A percentile compares a stretch with the other conserved stretches of the same genome.
Evolutionary conservation across 2,888 invertebrate genomes (phyloP).

Genomic region (Punctoribates punctum): DNA sequence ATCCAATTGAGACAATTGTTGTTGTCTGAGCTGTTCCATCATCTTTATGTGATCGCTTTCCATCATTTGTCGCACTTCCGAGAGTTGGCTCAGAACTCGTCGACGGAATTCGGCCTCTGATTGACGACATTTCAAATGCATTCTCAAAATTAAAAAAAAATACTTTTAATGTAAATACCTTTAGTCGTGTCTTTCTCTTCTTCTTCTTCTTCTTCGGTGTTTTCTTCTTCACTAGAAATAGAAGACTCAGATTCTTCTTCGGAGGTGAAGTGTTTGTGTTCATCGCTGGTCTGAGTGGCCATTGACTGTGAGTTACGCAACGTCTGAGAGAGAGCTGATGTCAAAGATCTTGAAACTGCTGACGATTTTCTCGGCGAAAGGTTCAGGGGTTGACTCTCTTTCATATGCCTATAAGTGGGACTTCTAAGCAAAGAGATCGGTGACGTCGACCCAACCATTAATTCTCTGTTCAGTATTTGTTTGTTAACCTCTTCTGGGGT

Average conservation of each 20-base stretch:
- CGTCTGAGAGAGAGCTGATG: neutral
- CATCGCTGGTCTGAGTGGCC: neutral
- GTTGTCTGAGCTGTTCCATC: slow-evolving; percentile 38
- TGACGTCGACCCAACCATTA: neutral
- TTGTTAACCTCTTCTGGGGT: neutral
- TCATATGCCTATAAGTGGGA: slow-evolving; percentile 13
- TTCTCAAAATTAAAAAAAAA: slow-evolving; percentile 6
- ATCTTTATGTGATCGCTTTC: slow-evolving; percentile 42
- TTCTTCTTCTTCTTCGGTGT: neutral
- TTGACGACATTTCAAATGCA: neutral
- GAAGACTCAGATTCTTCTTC: neutral
- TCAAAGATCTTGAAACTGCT: neutral
- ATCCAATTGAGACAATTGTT: neutral
- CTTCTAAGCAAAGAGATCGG: neutral
- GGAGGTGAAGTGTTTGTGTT: neutral
- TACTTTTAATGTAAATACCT: neutral
- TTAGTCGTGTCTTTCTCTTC: neutral
- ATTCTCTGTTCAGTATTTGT: neutral
- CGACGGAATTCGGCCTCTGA: neutral
- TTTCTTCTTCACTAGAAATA: neutral
- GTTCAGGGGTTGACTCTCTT: neutral
- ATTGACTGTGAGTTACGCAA: neutral
- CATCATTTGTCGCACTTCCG: slow-evolving; percentile 44
- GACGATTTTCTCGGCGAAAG: neutral
- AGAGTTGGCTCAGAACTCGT: slow-evolving; percentile 36